These are phyloP conservation scores for Plebejus anna DNA, from an alignment of 2,888 invertebrate genomes.

Conservation along the genomic window DNA sequence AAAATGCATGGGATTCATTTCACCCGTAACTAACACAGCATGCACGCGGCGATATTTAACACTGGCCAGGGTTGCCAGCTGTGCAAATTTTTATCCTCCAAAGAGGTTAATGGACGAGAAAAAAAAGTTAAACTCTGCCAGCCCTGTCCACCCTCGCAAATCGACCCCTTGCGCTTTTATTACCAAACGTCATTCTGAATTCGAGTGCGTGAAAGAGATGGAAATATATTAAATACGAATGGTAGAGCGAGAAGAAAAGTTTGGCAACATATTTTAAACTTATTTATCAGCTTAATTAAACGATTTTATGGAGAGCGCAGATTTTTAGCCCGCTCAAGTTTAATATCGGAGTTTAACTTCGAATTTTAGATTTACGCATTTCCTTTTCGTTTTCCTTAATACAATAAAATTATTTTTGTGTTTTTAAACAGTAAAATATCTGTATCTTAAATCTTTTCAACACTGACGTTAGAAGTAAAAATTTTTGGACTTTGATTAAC, in stretches of 20 bases:
- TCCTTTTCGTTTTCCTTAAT: conserved; percentile 4
- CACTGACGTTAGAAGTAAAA: too few relatives aligned
- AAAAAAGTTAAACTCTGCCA: conserved; percentile 49
- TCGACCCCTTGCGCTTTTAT: conserved; percentile 44
- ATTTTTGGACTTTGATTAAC: too few relatives aligned
- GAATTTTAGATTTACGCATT: not conserved
- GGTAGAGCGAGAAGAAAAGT: not conserved
- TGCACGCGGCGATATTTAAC: conserved; percentile 63
- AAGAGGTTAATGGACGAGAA: not conserved
- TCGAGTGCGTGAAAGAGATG: conserved; percentile 7
- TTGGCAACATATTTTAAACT: conserved; percentile 16
- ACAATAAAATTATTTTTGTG: not conserved
- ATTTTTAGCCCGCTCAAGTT: conserved; percentile 10
- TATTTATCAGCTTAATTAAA: conserved; percentile 20
- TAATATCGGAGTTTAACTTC: conserved; percentile 13
- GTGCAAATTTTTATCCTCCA: not conserved
- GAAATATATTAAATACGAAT: not conserved
- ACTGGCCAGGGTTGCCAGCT: conserved; percentile 41
- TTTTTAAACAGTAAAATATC: not conserved
- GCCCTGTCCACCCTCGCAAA: conserved; percentile 51
- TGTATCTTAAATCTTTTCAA: not conserved
- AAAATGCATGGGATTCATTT: conserved; percentile 67
- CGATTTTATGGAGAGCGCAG: conserved; percentile 20
- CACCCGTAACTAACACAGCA: conserved; percentile 63
- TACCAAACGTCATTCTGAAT: conserved; percentile 21